Evolutionary conservation across 2,888 invertebrate species (phyloP).

Genomic region (Autographa gamma): DNA sequence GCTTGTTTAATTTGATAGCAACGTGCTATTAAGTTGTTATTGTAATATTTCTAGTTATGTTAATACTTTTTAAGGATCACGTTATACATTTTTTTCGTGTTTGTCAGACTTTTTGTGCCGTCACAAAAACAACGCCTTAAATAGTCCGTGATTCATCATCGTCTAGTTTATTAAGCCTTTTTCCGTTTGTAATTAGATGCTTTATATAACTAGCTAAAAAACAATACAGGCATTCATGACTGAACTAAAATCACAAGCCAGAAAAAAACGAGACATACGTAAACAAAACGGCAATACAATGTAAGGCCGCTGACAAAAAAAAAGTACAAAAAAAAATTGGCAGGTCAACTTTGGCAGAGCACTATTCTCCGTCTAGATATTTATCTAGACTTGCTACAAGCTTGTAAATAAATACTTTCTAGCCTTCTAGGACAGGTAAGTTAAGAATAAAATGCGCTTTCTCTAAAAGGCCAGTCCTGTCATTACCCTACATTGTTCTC

Average conservation of each 20-base stretch:
- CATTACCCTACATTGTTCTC: background rate
- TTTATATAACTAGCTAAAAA: background rate
- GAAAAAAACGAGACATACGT: background rate
- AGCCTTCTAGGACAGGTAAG: background rate
- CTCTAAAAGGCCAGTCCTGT: background rate
- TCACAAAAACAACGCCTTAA: background rate
- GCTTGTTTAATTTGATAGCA: conserved; percentile 28
- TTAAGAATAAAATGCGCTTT: background rate
- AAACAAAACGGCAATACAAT: background rate
- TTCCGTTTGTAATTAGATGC: background rate
- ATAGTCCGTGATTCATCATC: background rate
- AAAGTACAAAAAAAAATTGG: background rate
- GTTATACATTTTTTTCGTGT: background rate
- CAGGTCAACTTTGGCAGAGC: background rate
- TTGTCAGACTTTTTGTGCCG: background rate
- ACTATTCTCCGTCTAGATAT: too few relatives aligned
- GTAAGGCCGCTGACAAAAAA: background rate
- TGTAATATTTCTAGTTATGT: conserved; percentile 5
- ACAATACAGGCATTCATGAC: background rate
- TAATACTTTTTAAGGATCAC: background rate
- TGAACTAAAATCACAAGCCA: background rate
- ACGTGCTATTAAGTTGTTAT: conserved; percentile 28
- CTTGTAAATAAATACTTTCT: background rate
- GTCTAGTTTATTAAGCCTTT: background rate
- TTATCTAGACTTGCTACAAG: background rate